These are phyloP conservation scores for Monomorium pharaonis DNA, from an alignment of 1,140 invertebrate species.

Conservation along the genomic window DNA sequence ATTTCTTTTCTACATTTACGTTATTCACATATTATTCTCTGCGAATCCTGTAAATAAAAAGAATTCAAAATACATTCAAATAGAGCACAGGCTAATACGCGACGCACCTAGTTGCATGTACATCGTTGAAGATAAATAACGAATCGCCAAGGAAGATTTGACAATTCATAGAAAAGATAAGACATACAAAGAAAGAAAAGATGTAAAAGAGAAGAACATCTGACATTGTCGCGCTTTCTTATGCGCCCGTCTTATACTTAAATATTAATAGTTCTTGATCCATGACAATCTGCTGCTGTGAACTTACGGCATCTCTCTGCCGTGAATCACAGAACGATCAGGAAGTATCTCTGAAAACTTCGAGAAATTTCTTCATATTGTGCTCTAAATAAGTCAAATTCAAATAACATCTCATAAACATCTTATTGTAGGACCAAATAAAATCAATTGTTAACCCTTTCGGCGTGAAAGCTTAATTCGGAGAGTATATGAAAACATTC, in stretches of 20 bases:
- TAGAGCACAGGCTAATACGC: slow-evolving; percentile 23
- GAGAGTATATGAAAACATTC: slow-evolving; percentile 3
- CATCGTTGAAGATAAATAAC: slow-evolving; percentile 78
- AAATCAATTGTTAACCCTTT: slow-evolving; percentile 28
- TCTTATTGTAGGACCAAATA: not conserved
- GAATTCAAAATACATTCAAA: not conserved
- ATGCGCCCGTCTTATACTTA: slow-evolving; percentile 77
- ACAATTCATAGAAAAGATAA: slow-evolving; percentile 68
- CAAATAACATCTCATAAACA: not conserved
- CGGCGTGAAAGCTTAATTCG: not conserved
- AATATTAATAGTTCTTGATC: slow-evolving; percentile 67
- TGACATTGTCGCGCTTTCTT: slow-evolving; percentile 75
- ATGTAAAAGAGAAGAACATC: slow-evolving; percentile 61
- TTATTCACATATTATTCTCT: not conserved
- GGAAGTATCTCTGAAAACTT: slow-evolving; percentile 45
- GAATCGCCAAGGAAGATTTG: slow-evolving; percentile 53
- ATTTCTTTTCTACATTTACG: not conserved
- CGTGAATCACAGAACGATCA: not conserved
- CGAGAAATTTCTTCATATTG: not conserved
- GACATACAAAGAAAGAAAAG: slow-evolving; percentile 32
- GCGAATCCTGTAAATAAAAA: slow-evolving; percentile 14
- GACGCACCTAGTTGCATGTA: slow-evolving; percentile 73
- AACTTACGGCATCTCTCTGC: slow-evolving; percentile 19
- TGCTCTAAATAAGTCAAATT: not conserved
- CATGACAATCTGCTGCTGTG: slow-evolving; percentile 43